These are phyloP conservation scores for Aethes cnicana DNA, from an alignment of 2,888 invertebrate genomes.

Conservation along the genomic window DNA sequence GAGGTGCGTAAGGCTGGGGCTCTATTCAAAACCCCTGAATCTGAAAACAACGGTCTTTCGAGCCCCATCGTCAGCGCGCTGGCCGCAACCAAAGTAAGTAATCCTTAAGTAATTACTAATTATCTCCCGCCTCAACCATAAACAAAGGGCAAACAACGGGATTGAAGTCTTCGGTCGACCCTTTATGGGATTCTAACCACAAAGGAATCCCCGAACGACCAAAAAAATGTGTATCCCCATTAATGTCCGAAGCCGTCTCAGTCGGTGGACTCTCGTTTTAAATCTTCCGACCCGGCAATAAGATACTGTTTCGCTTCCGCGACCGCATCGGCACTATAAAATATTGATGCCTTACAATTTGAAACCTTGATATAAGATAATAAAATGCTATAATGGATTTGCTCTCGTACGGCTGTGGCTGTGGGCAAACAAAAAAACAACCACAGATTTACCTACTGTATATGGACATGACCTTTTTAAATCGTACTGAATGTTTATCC, in stretches of 20 bases:
- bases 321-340: conserved; percentile 36
- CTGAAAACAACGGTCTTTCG: neutral
- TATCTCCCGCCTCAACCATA: conserved; percentile 43
- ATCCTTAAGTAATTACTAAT: conserved; percentile 38
- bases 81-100: conserved; percentile 32
- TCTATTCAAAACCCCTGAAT: too few relatives aligned
- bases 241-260: conserved; percentile 59
- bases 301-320: conserved; percentile 52
- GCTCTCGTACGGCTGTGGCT: conserved; percentile 60
- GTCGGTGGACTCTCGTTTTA: conserved; percentile 46
- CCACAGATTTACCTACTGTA: conserved; percentile 50
- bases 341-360: conserved; percentile 58
- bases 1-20: neutral
- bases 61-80: neutral
- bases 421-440: conserved; percentile 53
- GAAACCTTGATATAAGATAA: conserved; percentile 71
- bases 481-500: conserved; percentile 20
- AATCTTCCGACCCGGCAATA: conserved; percentile 47
- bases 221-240: conserved; percentile 63
- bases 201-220: conserved; percentile 62
- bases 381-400: conserved; percentile 75
- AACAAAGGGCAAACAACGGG: conserved; percentile 50
- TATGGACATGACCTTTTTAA: conserved; percentile 48
- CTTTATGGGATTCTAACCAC: conserved; percentile 55
- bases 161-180: conserved; percentile 38